Percentiles rank a stretch among this genome's conserved stretches.
phyloP scores from a whole-genome alignment of 2,113 vertebrate species.

The Xyrauchen texanus region DNA sequence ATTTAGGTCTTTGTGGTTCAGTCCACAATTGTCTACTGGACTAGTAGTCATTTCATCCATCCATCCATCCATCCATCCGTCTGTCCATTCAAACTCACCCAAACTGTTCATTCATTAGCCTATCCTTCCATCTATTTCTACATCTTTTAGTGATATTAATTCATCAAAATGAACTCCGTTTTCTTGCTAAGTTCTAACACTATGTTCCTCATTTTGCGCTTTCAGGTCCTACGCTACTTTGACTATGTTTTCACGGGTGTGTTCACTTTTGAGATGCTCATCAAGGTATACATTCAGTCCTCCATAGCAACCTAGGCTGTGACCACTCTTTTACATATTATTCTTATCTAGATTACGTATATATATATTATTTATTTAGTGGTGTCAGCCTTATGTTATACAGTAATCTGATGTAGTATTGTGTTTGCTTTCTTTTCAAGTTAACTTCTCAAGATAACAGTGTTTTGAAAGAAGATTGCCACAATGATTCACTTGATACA shows the following conservation, averaged over 20 bases:
- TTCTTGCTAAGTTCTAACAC: not conserved
- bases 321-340: not conserved
- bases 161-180: not conserved
- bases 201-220: conserved; percentile 31
- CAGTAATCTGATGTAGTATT: not conserved
- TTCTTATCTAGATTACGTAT: not conserved
- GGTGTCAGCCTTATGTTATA: not conserved
- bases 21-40: conserved; percentile 9
- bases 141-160: not conserved
- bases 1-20: not conserved
- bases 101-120: too few species aligned
- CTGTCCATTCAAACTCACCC: too few species aligned
- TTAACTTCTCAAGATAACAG: too few species aligned
- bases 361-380: not conserved
- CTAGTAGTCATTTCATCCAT: not conserved
- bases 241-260: conserved; percentile 95
- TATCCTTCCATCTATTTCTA: not conserved
- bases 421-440: not conserved
- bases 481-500: too few species aligned
- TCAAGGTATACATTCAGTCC: conserved; percentile 79
- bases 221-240: conserved; percentile 89
- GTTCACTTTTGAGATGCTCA: conserved; percentile 95
- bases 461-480: not conserved
- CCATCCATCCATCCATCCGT: not conserved
- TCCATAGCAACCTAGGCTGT: too few species aligned